Conservation (phyloP, 2,113 vertebrate species). For the Pimephales promelas region DNA sequence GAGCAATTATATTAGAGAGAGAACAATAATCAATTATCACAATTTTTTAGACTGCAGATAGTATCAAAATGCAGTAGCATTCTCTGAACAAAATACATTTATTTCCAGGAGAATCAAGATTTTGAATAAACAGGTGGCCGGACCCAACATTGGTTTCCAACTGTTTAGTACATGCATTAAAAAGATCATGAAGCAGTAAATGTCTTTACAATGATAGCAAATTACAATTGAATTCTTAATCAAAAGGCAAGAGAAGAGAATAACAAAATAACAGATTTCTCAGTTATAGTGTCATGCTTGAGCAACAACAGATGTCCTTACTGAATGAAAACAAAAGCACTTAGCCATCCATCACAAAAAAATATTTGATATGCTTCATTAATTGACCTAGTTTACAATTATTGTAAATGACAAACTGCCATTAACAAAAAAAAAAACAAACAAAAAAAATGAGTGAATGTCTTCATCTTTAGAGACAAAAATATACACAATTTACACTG, state of each 20-base stretch:
- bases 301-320: slow-evolving; percentile 70
- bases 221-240: not conserved
- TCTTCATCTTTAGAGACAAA: not conserved
- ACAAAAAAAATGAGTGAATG: not conserved
- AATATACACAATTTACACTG: not conserved
- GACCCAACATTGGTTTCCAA: not conserved
- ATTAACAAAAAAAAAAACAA: not conserved
- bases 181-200: not conserved
- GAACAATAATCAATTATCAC: not conserved
- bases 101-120: not conserved
- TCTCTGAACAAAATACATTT: not conserved
- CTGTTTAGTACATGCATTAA: not conserved
- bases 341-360: slow-evolving; percentile 61
- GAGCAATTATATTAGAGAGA: not conserved
- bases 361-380: slow-evolving; percentile 60
- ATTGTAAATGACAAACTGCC: not conserved
- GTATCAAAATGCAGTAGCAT: not conserved
- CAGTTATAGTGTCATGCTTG: slow-evolving; percentile 61
- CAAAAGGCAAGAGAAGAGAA: not conserved
- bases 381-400: slow-evolving; percentile 9
- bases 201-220: not conserved
- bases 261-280: slow-evolving; percentile 33
- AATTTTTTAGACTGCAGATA: slow-evolving; percentile 1
- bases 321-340: slow-evolving; percentile 53
- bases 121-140: not conserved